Evolutionary conservation across 2,797 vertebrate genomes (phyloP).

Genomic region (Stomatorhinus walkeri): DNA sequence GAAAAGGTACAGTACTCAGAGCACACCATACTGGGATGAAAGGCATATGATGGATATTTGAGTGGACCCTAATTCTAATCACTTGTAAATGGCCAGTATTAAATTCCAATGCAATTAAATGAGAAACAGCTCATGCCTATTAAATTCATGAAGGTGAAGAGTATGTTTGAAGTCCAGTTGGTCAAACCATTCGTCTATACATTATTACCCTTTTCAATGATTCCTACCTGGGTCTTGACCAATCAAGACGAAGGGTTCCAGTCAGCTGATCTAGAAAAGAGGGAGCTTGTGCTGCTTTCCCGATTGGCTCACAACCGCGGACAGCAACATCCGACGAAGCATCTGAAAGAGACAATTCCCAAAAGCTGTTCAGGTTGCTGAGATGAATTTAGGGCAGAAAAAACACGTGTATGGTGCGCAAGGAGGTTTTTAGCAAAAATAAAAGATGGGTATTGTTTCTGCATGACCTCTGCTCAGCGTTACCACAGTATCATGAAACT

Average conservation of each 20-base stretch:
- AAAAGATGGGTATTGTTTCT: neutral
- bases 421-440: neutral
- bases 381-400: neutral
- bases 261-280: constrained; percentile 12
- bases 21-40: neutral
- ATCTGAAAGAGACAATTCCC: constrained; percentile 36
- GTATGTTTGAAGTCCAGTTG: constrained; percentile 21
- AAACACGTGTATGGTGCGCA: neutral
- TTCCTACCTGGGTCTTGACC: constrained; percentile 39
- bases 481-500: neutral
- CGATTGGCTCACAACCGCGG: constrained; percentile 28
- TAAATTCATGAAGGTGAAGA: neutral
- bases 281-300: constrained; percentile 8
- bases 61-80: neutral
- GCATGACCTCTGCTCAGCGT: neutral
- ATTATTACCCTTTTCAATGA: neutral
- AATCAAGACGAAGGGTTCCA: constrained; percentile 24
- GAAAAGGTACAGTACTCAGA: neutral
- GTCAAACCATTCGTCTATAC: neutral
- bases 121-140: neutral
- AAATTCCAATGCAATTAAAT: neutral
- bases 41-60: neutral
- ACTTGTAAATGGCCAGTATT: neutral
- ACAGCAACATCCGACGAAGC: constrained; percentile 24
- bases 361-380: neutral